Evolutionary conservation across 2,888 invertebrate species (phyloP).

Genomic region (Mallateleia sp.): DNA sequence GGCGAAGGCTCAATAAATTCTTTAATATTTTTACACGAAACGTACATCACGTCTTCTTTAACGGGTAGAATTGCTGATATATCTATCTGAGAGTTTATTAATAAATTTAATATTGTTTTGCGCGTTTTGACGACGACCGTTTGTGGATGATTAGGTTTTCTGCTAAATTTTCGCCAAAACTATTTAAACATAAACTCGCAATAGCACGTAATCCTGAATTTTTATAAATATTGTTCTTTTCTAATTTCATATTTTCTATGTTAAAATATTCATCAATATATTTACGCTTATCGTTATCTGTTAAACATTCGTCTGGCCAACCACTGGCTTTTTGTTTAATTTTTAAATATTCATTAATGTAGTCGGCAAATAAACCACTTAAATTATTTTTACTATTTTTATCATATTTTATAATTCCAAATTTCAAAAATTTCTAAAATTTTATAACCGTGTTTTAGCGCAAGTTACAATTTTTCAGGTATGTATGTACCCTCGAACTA

Average conservation of each 20-base stretch:
- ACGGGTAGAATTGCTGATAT: not conserved
- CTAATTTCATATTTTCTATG: conserved; percentile 27
- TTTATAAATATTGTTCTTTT: conserved; percentile 39
- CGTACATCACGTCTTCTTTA: not conserved
- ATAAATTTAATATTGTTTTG: not conserved
- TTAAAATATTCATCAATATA: conserved; percentile 43
- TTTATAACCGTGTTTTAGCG: conserved; percentile 84
- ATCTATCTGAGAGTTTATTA: not conserved
- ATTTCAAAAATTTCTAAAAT: conserved; percentile 85
- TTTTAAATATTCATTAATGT: conserved; percentile 63
- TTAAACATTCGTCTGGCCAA: conserved; percentile 42
- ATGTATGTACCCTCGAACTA: conserved; percentile 85
- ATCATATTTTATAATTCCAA: conserved; percentile 82
- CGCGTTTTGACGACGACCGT: not conserved
- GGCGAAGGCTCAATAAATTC: no score
- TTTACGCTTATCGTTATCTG: conserved; percentile 25
- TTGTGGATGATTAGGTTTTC: no score
- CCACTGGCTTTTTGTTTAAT: conserved; percentile 52
- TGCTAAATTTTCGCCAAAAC: conserved; percentile 21
- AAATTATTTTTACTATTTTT: not conserved
- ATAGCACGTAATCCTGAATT: conserved; percentile 40
- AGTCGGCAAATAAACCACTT: not conserved
- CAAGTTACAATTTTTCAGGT: conserved; percentile 85
- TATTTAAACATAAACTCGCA: conserved; percentile 7
- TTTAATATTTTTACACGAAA: not conserved